Percentiles rank a stretch among this genome's conserved stretches.
phyloP scores from a whole-genome alignment of 1,140 invertebrate species.

The Pachyrhynchus sulphureomaculatus region DNA sequence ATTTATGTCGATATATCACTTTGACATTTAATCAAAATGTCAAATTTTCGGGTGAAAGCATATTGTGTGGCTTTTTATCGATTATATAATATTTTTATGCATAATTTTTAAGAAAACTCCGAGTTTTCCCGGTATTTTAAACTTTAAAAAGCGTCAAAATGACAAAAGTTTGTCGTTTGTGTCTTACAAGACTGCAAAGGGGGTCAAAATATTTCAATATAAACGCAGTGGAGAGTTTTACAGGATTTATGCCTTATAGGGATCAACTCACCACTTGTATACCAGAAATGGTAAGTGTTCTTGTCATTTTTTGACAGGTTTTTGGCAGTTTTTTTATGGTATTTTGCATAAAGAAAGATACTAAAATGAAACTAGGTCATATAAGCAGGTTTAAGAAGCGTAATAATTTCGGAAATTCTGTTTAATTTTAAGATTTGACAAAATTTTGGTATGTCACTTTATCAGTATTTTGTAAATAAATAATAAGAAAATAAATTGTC shows the following conservation, averaged over 20 bases:
- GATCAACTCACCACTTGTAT: conserved; percentile 41
- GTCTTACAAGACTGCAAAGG: conserved; percentile 33
- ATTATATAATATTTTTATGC: conserved; percentile 23
- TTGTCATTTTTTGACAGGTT: neutral
- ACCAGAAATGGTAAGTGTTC: conserved; percentile 38
- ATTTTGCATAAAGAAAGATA: conserved; percentile 1
- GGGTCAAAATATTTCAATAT: conserved; percentile 40
- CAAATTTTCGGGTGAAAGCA: conserved; percentile 31
- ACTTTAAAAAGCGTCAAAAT: conserved; percentile 15
- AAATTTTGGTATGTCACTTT: too few species aligned
- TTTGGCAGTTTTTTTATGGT: neutral
- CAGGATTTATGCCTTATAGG: conserved; percentile 41
- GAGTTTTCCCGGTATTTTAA: conserved; percentile 4
- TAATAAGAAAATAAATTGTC: too few species aligned
- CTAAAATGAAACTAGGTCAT: too few species aligned
- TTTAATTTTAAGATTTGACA: too few species aligned
- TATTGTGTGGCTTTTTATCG: conserved; percentile 20
- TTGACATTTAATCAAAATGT: conserved; percentile 39
- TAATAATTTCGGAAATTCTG: too few species aligned
- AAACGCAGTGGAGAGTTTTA: conserved; percentile 38
- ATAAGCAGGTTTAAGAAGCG: neutral
- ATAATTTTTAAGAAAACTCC: neutral
- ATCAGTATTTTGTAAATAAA: too few species aligned
- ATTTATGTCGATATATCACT: conserved; percentile 33
- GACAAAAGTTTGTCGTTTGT: conserved; percentile 42